phyloP scores from a whole-genome alignment of 2,113 vertebrate species.

The Sturnira hondurensis region DNA sequence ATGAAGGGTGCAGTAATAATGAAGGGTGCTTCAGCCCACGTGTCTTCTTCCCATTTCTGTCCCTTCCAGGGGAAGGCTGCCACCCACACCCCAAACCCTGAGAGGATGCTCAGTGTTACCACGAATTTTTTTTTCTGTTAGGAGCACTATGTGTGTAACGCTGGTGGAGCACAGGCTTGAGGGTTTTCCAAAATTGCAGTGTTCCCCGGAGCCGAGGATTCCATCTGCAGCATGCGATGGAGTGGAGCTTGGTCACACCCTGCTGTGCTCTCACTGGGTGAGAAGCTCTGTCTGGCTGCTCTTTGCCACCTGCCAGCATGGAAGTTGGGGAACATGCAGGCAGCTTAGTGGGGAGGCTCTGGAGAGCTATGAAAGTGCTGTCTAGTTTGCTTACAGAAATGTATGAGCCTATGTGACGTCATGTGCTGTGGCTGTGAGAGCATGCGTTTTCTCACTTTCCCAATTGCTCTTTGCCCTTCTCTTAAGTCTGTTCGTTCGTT shows the following conservation, averaged over 20 bases:
- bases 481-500: neutral
- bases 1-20: neutral
- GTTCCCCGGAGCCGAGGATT: neutral
- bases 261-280: neutral
- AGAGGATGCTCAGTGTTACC: neutral
- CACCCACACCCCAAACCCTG: neutral
- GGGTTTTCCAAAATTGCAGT: conserved; percentile 6
- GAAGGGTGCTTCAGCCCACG: neutral
- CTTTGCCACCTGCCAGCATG: accelerated
- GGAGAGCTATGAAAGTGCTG: neutral
- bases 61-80: neutral
- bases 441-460: neutral
- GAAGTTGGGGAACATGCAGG: neutral
- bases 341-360: neutral
- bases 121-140: neutral
- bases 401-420: neutral
- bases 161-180: conserved; percentile 9
- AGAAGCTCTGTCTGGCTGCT: neutral
- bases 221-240: neutral
- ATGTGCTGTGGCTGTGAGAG: neutral
- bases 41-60: neutral
- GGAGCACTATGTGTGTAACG: neutral
- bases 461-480: neutral
- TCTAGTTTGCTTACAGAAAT: neutral
- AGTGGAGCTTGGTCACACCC: neutral